Evolutionary conservation across 53 echinoderm and acorn worm species (phyloP), one percentile per base, ranked within the genome.

Genomic region (Crossaster papposus): DNA sequence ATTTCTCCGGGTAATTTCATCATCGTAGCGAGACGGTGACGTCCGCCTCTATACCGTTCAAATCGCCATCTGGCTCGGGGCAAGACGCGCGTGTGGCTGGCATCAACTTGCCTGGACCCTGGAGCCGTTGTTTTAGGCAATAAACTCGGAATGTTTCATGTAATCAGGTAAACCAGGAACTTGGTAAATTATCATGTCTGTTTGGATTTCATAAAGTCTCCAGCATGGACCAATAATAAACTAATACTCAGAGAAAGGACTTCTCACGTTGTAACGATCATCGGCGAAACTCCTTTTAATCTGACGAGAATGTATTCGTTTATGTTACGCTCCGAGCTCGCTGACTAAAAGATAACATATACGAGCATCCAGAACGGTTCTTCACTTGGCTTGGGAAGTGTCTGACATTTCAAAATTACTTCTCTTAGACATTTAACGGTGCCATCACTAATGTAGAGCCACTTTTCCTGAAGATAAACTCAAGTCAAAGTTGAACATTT

Each of bases 201-300:
- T 68, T 68, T 68, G 68, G 24, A n/a, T 68, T 68, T 68, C 68
- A 26, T 28, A n/a, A 68, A 68, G 68, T 44, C 24, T 68, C 68
- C 68, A 10, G 68, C 28, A 6, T 4, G 68, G 68, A 26, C 68
- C 20, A 68, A 26, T 18, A 22, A 64, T 10, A 26, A 24, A 20
- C 58, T 20, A 17, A 18, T 2, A 7, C 55, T 55, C 55, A 14
- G 11, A n/a, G 62, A 1, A 15, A 62, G 22, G 14, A 62, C 26
- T 28, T 65, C 24, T n/a, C n/a, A 26, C 24, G 65, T 65, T 28
- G 65, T 28, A 68, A 28, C 28, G 24, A 68, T 65, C 55, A 20
- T 10, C n/a, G n/a, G 24, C 9, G 68, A 68, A n/a, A 23, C 17
- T 28, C 68, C 28, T 28, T 5, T 8, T 14, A 65, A 65, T 26